Conservation (phyloP, 2,113 vertebrate genomes). For the Fulica atra region DNA sequence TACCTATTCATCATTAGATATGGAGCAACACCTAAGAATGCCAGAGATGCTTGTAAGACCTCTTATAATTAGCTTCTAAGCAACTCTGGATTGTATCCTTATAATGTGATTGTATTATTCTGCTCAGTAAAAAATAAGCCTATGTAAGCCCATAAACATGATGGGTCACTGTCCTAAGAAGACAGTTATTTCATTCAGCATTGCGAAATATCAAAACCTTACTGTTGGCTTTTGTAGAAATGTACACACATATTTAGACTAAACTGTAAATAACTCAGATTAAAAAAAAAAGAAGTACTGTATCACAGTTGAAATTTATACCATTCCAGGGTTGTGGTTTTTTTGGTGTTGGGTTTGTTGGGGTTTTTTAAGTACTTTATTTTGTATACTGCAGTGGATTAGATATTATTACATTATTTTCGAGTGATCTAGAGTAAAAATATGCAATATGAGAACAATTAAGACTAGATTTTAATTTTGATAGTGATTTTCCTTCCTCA, state of each 20-base stretch:
- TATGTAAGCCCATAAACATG: background rate
- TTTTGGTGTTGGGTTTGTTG: background rate
- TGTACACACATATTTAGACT: background rate
- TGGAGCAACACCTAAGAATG: background rate
- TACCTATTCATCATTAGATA: background rate
- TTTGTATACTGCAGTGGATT: background rate
- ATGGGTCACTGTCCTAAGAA: background rate
- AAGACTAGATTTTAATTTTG: background rate
- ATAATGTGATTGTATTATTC: background rate
- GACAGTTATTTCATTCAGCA: background rate
- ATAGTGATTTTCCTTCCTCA: background rate
- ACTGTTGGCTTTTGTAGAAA: background rate
- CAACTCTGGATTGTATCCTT: background rate
- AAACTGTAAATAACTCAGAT: background rate
- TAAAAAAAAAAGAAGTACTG: background rate
- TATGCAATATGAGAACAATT: background rate
- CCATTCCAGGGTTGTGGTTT: fast-evolving
- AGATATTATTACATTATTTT: too few species aligned
- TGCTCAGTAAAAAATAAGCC: background rate
- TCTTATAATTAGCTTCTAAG: background rate
- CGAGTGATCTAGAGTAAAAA: background rate
- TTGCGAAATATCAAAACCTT: background rate
- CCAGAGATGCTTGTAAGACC: background rate
- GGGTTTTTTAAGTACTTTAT: background rate
- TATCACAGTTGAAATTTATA: background rate